Conservation (phyloP, 2,888 invertebrate genomes). For the Melangyna quadrimaculata region DNA sequence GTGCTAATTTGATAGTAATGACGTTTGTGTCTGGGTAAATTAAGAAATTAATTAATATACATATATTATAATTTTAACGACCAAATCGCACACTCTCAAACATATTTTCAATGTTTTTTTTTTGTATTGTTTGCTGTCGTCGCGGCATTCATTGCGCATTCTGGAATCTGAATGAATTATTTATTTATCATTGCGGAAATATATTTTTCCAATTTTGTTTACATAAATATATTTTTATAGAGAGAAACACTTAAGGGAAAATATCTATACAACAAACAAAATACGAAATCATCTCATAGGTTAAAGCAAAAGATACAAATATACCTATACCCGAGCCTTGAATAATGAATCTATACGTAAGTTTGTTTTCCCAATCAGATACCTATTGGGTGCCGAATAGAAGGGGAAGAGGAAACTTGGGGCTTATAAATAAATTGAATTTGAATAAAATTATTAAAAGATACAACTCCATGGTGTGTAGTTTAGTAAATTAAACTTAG, state of each 20-base stretch:
- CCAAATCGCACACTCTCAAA: background rate
- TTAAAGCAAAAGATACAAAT: background rate
- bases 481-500: background rate
- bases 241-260: conserved; percentile 29
- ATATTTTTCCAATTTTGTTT: conserved; percentile 48
- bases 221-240: background rate
- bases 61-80: background rate
- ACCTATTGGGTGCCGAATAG: background rate
- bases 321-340: background rate
- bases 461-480: conserved; percentile 6
- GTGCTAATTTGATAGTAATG: conserved; percentile 69
- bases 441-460: conserved; percentile 15
- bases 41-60: conserved; percentile 21
- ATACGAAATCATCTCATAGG: conserved; percentile 39
- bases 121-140: background rate
- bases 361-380: conserved; percentile 38
- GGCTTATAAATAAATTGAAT: background rate
- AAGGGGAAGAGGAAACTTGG: background rate
- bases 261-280: background rate
- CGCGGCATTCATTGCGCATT: conserved; percentile 21
- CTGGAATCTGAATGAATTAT: conserved; percentile 52
- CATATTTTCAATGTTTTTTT: background rate
- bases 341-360: background rate
- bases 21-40: conserved; percentile 60
- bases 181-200: conserved; percentile 68